Conservation (phyloP, 1,140 invertebrate species). For the Saccostrea cuccullata region DNA sequence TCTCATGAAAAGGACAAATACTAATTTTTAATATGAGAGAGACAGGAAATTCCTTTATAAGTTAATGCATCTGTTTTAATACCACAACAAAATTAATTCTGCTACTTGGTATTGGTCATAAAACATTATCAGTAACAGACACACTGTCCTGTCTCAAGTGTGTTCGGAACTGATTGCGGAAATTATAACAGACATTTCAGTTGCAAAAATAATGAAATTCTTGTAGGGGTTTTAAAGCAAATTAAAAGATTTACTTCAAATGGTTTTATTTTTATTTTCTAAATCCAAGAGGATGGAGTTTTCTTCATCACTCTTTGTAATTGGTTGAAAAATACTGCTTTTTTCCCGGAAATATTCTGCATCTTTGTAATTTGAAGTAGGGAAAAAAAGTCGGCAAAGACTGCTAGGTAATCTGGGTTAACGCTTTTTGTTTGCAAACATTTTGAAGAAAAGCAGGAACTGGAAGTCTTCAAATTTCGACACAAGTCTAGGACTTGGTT, state of each 20-base stretch:
- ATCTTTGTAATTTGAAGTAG: conserved; percentile 6
- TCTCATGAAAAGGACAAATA: too few species aligned
- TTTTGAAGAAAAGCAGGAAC: conserved; percentile 14
- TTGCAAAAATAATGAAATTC: background rate
- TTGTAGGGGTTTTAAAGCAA: background rate
- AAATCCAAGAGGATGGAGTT: background rate
- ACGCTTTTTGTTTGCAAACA: conserved; percentile 19
- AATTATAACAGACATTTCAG: background rate
- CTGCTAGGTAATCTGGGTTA: conserved; percentile 3
- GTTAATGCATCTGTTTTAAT: background rate
- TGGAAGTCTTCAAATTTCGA: conserved; percentile 17
- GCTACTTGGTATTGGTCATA: background rate
- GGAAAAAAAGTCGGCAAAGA: background rate
- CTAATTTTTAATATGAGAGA: background rate
- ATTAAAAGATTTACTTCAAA: conserved; percentile 17
- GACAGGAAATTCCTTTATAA: background rate
- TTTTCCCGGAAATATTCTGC: background rate
- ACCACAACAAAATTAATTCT: background rate
- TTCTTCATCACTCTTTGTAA: background rate
- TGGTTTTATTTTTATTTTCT: background rate
- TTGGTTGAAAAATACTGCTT: conserved; percentile 4
- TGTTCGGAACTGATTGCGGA: background rate
- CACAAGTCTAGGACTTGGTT: background rate
- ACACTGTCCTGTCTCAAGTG: background rate
- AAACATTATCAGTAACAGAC: background rate